Evolutionary conservation across 2,113 vertebrate genomes (phyloP), one percentile per base, ranked within the genome.

Genomic region (Silurus meridionalis): DNA sequence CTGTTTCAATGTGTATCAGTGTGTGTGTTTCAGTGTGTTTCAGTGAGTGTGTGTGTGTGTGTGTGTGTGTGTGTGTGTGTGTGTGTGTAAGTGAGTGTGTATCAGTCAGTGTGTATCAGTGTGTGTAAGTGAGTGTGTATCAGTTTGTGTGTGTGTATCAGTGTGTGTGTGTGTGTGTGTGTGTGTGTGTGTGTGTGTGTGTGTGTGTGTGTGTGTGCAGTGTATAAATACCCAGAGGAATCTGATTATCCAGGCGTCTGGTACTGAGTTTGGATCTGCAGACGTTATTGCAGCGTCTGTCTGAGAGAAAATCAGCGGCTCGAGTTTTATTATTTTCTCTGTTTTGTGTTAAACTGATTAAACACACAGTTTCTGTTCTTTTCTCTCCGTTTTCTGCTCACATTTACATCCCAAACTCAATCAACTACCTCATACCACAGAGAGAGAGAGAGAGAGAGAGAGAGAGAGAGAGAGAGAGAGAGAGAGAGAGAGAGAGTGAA

Each of bases 261-360:
- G 8, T 79, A 58, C 55, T 37, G 37, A 79, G 53, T 58, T 79
- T 58, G 53, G 3, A n/a, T 79, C 9, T 14, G 8, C 55, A 17
- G 52, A 58, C 25, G 37, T 57, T 25, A 37, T 53, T 52, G 37
- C 53, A 58, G 4, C 14, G 2, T 37, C 37, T 4, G 66, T 3
- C 13, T 53, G 50, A 77, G 74, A 77, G 74, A 77, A 77, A 77
- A 1, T 77, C 74, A 8, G n/a, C 52, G 2, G 23, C 50, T 77
- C 48, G 15, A 48, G 6, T 77, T 77, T 77, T 77, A 63, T 61
- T 80, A 60, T 61, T 60, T 63, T 80, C 19, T 80, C 79, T 80
- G 28, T 61, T 4, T 63, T 48, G 28, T 19, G 17, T 80, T 61
- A 80, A 61, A 61, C 28, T 58, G 53, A 80, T 58, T 80, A 61